Evolutionary conservation across 2,888 invertebrate genomes (phyloP), one percentile per base, ranked within the genome.

Genomic region (Cephus pulcher): DNA sequence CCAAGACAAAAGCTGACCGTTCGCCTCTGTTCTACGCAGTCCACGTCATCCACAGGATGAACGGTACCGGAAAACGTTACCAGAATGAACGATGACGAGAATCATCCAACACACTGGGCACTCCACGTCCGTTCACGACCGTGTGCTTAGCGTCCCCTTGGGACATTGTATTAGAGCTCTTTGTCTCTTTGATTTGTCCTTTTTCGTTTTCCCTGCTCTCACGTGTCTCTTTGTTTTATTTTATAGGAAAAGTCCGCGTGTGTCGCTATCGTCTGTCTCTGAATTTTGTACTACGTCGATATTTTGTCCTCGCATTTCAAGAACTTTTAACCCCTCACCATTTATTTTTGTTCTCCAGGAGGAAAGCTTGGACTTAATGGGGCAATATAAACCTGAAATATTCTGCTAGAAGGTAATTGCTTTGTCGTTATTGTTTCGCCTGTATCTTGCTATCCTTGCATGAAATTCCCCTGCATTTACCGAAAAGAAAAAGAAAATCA

Each of bases 371-470:
- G 94, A 95, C 93, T 95, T 95, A 92, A 95, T 95, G 93, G 95
- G 95, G 92, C 95, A 95, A 93, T 95, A 95, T 94, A 95, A 95
- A 93, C 95, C 95, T 92, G 95, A 95, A 94, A 95, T 95, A 93
- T 95, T 95, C 94, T 95, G 95, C 94, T 95, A 94, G 93, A 94
- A 94, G 94, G 94, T 94, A 94, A 94, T 90, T 89, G 88, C 89
- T 91, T 90, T 89, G 90, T 91, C 88, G 89, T 90, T 90, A 90
- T 89, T 88, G 88, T 91, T 89, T 90, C 86, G 88, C 88, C 71
- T 37, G 30, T 32, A 68, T 30, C 34, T 30, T 30, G 35, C 78
- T 77, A 23, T 35, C 69, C 34, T 33, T 32, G 56, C 56, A 56
- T 56, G 56, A 6, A 56, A 23, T 69, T 23, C 71, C 71, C 15